These are phyloP conservation scores for Craniophora ligustri DNA, from an alignment of 2,888 invertebrate species.

Conservation along the genomic window DNA sequence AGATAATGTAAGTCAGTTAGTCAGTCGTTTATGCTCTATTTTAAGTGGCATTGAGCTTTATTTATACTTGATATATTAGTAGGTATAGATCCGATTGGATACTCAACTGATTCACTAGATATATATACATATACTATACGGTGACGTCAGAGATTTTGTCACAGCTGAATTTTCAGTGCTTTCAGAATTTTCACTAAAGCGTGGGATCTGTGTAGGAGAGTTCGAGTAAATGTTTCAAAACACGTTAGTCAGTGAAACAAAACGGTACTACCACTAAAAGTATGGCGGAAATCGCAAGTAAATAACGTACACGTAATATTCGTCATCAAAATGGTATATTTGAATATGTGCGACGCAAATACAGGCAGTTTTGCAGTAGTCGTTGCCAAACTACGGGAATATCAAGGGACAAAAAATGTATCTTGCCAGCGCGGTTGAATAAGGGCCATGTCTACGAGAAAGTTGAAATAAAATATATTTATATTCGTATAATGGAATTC, in stretches of 20 bases:
- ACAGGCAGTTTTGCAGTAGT: conserved; percentile 11
- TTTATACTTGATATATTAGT: conserved; percentile 7
- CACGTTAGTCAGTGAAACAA: conserved; percentile 48
- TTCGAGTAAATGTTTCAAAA: conserved; percentile 28
- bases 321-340: conserved; percentile 44
- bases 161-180: conserved; percentile 19
- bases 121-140: conserved; percentile 14
- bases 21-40: no score
- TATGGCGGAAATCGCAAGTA: conserved; percentile 19
- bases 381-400: conserved; percentile 33
- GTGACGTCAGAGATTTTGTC: conserved; percentile 27
- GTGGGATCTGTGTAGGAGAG: conserved; percentile 27
- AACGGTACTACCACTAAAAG: conserved; percentile 35
- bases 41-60: no score
- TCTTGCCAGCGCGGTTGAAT: no score
- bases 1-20: no score
- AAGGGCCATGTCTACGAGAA: no score
- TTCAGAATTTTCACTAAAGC: conserved; percentile 21
- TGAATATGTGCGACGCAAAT: conserved; percentile 27
- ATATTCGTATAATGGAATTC: no score
- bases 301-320: conserved; percentile 13
- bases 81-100: conserved; percentile 7
- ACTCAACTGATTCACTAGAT: conserved; percentile 33
- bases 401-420: conserved; percentile 9
- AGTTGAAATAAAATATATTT: no score